Base-by-base conservation (phyloP, 2,888 invertebrate genomes). In the Therioaphis trifolii region DNA sequence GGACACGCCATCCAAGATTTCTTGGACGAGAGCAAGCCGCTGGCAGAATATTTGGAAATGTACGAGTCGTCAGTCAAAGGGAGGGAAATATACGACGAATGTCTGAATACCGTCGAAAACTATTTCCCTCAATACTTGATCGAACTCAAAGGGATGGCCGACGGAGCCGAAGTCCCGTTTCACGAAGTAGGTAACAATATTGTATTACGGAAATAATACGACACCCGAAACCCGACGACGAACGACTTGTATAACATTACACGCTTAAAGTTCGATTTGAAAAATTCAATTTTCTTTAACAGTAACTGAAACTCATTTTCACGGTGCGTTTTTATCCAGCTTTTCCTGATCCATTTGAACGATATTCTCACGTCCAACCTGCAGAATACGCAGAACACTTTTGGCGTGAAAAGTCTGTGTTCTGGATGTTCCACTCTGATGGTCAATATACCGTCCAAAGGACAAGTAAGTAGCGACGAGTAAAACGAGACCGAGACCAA, bases 301-400 rank as follows among this genome's bases (percentile, higher is more conserved):
- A 35, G 35, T 35, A 35, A 5, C 3, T 7, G 35, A 35, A 35
- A 35, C 35, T 35, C 7, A 35, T 3, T 35, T 35, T 3, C 7
- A 52, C 12, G 1, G 21, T 55, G 12, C 3, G 18, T 72, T 15
- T 27, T 55, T 9, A 58, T 68, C 35, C 27, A 80, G 96, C 89
- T 96, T 66, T 95, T 96, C 88, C 90, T 96, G 14, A 91, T 96
- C 86, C 95, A 96, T 88, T 91, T 96, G 91, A 96, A 96, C 87
- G 93, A 95, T 86, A 93, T 96, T 72, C 91, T 94, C 7, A 74
- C 74, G 7, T 63, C 74, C 21, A 82, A 82, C 35, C 72, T 49
- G 18, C 63, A 49, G 9, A 24, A 24, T 11, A 35, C 49, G 40
- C 72, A 74, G 63, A 58, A 55, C 12, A 58, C 18, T 46, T 46